Percentiles rank a stretch among this genome's conserved stretches.
Evolutionary conservation across 2,113 vertebrate genomes (phyloP).

Genomic region (Aegotheles bennettii): DNA sequence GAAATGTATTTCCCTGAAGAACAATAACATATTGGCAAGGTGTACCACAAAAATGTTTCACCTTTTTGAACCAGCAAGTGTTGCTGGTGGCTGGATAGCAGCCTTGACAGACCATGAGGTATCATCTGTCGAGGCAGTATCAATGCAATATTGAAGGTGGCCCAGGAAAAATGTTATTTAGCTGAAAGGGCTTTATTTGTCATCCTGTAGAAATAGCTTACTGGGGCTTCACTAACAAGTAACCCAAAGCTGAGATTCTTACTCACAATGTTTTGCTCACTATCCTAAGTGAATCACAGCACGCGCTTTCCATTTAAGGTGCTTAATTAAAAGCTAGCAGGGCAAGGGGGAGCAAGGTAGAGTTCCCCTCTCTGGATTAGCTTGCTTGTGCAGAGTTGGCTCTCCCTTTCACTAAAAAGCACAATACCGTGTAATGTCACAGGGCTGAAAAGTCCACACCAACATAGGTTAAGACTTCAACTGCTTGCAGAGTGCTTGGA

Average conservation of each 20-base stretch:
- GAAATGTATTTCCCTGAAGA: neutral
- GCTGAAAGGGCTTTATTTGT: neutral
- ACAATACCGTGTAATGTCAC: neutral
- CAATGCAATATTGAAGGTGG: neutral
- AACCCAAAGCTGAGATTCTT: neutral
- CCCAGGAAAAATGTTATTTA: neutral
- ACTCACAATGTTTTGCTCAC: accelerated
- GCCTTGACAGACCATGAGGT: neutral
- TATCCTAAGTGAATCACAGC: neutral
- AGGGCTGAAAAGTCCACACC: neutral
- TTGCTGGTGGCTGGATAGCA: neutral
- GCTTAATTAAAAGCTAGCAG: neutral
- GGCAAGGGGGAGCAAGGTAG: accelerated
- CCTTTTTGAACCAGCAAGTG: neutral
- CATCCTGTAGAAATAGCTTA: neutral
- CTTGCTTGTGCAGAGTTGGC: neutral
- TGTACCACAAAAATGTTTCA: neutral
- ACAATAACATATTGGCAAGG: neutral
- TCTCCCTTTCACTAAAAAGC: neutral
- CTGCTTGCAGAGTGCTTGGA: neutral
- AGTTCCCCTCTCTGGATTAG: neutral
- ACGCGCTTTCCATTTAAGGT: neutral
- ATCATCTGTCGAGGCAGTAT: accelerated
- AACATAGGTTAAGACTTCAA: neutral
- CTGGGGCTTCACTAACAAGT: neutral